Conservation (phyloP, 2,113 vertebrate species). For the Notiomystis cincta region DNA sequence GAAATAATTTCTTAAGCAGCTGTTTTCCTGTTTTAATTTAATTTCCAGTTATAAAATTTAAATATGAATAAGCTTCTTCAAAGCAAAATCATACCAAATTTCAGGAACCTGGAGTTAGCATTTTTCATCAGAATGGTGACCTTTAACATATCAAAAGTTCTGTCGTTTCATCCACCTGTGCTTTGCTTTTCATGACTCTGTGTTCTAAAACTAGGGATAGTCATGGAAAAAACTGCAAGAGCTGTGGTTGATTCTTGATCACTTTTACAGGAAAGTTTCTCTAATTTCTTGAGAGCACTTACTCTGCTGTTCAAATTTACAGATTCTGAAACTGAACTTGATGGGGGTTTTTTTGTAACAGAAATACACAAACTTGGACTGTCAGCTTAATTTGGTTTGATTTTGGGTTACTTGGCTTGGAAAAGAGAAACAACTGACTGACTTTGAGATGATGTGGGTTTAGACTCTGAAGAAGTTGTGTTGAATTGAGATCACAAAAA, state of each 20-base stretch:
- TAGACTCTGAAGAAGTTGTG: background rate
- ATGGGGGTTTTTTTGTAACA: background rate
- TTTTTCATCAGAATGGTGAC: background rate
- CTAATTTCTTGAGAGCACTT: background rate
- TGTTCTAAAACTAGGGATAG: background rate
- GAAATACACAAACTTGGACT: background rate
- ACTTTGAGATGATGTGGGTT: background rate
- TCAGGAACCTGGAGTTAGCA: background rate
- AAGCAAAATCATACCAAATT: background rate
- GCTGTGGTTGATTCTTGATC: background rate
- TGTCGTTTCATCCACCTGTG: background rate
- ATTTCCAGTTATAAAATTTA: background rate
- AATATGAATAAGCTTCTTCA: background rate
- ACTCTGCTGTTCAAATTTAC: background rate
- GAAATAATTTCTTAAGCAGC: background rate
- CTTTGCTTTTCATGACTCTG: background rate
- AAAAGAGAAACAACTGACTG: background rate
- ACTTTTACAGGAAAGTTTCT: background rate
- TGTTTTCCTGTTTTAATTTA: background rate
- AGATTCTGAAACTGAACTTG: background rate
- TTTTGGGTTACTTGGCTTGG: background rate
- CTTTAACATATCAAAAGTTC: background rate
- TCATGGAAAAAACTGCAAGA: background rate
- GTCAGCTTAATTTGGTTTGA: background rate
- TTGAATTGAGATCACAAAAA: background rate